Base-by-base conservation (phyloP, 1,140 invertebrate genomes). In the Anoplolepis gracilipes region DNA sequence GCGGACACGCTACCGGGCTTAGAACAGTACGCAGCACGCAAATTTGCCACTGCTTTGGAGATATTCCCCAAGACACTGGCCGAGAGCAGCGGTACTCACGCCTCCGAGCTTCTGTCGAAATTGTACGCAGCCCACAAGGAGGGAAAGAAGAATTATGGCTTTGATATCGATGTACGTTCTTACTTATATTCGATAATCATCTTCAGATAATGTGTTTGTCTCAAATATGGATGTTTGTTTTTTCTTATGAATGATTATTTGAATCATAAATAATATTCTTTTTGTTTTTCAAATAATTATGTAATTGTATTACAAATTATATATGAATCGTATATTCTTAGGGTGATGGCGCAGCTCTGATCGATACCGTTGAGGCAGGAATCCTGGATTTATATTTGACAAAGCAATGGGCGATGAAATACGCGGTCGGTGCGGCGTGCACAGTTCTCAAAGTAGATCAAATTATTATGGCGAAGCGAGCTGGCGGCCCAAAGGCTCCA, bases 381-480 rank as follows among this genome's bases (percentile, higher is more conserved):
- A 97, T 99, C 84, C 95, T 97, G 64, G 99, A 99, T 96, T 95
- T 99, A 1, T 99, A 97, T 93, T 92, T 98, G 39, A 96, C 97
- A 1, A 99, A 99, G 95, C 96, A 97, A 87, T 99, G 99, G 98
- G 99, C 97, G 5, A 94, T 99, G 28, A 99, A 99, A 92, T 99
- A 99, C 95, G 98, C 99, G 1, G 97, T 98, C 0, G 96, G 97
- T 88, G 98, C 98, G 16, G 98, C 99, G 1, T 97, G 97, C 73
- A 99, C 99, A 0, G 98, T 99, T 90, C 96, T 99, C 5, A 97
- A 98, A 94, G 98, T 99, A n/a, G 99, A 99, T 95, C 97, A 99
- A 95, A 99, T 99, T 85, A 99, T 99, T 82, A 99, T 99, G 98
- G 98, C 99, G 1, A 99, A 99, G 95, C 96, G 97, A 92, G 98